Conservation (phyloP, 2,113 vertebrate species). For the Jaculus jaculus region DNA sequence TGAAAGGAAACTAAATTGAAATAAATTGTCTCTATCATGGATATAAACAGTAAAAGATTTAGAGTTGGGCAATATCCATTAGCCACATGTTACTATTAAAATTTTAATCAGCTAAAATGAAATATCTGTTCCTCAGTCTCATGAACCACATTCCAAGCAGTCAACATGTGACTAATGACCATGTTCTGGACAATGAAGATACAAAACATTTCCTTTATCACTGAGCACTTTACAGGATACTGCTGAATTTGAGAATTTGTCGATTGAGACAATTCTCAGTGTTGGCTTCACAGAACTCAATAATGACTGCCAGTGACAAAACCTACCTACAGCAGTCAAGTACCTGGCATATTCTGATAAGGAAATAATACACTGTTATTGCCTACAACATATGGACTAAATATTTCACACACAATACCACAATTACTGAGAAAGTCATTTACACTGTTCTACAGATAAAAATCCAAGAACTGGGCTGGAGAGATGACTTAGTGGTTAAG, state of each 20-base stretch:
- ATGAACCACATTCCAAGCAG: not conserved
- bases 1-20: not conserved
- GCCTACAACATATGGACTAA: not conserved
- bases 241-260: not conserved
- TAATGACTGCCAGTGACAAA: not conserved
- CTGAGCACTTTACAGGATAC: not conserved
- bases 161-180: not conserved
- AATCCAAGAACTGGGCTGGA: not conserved
- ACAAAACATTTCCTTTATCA: not conserved
- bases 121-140: not conserved
- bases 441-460: not conserved
- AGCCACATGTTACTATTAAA: not conserved
- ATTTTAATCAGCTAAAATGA: slow-evolving; percentile 25
- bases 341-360: not conserved
- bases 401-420: not conserved
- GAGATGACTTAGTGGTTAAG: too few species aligned
- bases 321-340: not conserved
- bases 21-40: not conserved
- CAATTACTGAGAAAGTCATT: not conserved
- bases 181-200: not conserved
- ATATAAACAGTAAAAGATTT: not conserved
- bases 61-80: not conserved
- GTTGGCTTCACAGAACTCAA: not conserved
- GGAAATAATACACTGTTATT: not conserved
- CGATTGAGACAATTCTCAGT: not conserved